Conservation (phyloP, 1,140 invertebrate species). For the silkworm (Bombyx mori) region DNA sequence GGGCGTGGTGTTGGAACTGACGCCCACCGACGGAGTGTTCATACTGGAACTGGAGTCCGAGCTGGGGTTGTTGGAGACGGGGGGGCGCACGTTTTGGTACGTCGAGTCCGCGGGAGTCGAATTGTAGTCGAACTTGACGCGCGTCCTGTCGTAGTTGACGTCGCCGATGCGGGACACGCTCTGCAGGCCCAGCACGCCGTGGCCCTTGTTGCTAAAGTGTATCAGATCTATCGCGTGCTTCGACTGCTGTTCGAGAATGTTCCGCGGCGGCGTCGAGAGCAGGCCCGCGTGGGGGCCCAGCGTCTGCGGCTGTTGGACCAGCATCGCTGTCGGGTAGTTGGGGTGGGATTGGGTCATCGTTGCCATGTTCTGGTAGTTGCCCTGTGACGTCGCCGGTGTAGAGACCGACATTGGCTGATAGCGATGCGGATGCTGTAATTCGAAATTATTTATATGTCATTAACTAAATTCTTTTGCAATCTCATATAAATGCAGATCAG, state of each 20-base stretch:
- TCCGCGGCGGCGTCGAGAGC: conserved; percentile 33
- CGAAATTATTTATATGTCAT: background rate
- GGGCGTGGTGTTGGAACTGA: conserved; percentile 55
- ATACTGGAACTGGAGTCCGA: conserved; percentile 64
- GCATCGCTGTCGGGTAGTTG: conserved; percentile 30
- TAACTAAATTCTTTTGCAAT: background rate
- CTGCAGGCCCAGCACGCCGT: conserved; percentile 33
- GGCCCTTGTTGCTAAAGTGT: conserved; percentile 33
- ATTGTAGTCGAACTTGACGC: conserved; percentile 46
- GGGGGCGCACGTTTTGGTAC: conserved; percentile 49
- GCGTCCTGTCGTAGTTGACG: conserved; percentile 32
- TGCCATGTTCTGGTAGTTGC: conserved; percentile 48
- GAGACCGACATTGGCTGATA: conserved; percentile 61
- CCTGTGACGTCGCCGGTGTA: conserved; percentile 47
- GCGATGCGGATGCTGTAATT: conserved; percentile 38
- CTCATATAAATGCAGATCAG: background rate
- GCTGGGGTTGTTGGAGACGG: conserved; percentile 39
- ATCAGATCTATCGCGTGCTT: conserved; percentile 49
- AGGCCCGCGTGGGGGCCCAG: conserved; percentile 26
- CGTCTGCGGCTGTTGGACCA: conserved; percentile 11
- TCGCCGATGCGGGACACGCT: conserved; percentile 38
- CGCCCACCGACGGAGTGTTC: conserved; percentile 52
- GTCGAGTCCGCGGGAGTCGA: conserved; percentile 38
- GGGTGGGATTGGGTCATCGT: conserved; percentile 54
- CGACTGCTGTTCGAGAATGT: conserved; percentile 36